Evolutionary conservation across 2,888 invertebrate species (phyloP).

Genomic region (Hecatera dysodea): DNA sequence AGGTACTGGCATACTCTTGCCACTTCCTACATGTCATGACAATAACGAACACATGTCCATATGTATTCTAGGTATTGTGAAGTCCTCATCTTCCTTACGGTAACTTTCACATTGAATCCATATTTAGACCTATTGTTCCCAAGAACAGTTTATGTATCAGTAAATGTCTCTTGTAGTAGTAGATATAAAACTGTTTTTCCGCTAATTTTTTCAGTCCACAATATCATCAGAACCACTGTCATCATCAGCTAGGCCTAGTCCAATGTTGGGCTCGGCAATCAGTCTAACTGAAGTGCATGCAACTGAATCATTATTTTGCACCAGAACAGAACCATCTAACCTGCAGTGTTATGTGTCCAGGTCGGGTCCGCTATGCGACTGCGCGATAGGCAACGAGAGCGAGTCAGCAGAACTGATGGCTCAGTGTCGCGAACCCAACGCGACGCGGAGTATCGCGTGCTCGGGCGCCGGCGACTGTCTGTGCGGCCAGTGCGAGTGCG

Average conservation of each 20-base stretch:
- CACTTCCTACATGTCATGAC: slow-evolving; percentile 28
- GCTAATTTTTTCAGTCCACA: not conserved
- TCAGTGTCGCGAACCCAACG: slow-evolving; percentile 82
- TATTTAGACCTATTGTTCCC: not conserved
- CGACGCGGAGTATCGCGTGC: slow-evolving; percentile 87
- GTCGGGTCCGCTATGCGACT: slow-evolving; percentile 90
- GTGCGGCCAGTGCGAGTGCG: slow-evolving; percentile 94
- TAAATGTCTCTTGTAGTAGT: not conserved
- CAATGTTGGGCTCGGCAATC: not conserved
- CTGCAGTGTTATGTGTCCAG: slow-evolving; percentile 68
- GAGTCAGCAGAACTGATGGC: slow-evolving; percentile 82
- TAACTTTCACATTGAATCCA: not conserved
- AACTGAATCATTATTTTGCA: not conserved
- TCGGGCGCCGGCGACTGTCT: slow-evolving; percentile 94
- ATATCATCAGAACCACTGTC: not conserved
- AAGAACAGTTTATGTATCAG: no score
- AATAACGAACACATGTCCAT: not conserved
- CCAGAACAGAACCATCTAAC: not conserved
- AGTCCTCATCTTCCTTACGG: not conserved
- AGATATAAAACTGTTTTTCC: not conserved
- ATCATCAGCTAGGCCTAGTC: not conserved
- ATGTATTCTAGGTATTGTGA: not conserved
- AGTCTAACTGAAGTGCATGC: not conserved
- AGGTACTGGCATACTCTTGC: slow-evolving; percentile 4
- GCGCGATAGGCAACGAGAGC: slow-evolving; percentile 85